Base-by-base conservation (phyloP, 2,797 vertebrate genomes). In the Pogoniulus pusillus region DNA sequence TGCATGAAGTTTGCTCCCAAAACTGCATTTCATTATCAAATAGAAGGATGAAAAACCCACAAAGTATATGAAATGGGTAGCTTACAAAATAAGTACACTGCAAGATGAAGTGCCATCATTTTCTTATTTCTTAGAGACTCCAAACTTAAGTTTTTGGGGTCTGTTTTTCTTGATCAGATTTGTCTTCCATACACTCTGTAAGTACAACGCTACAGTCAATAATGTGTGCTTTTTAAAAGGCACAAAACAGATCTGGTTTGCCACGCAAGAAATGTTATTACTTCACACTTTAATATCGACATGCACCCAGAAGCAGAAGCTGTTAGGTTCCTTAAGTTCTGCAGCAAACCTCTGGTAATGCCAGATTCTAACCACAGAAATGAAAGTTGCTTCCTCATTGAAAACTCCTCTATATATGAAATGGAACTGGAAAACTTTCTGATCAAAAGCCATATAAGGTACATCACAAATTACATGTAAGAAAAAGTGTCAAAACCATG, bases 21-120 rank as follows among this genome's bases (percentile, higher is more conserved):
- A 57, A 1, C 0, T 1, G 0, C 12, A 34, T 8, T 39, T 66
- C 22, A 30, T 29, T 74, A 58, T 27, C 63, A 60, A 70, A 64
- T 0, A 43, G 23, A 51, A 7, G 29, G 30, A 53, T n/a, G 29
- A 41, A 51, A 37, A 76, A 35, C 5, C 12, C 47, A 47, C 47
- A 13, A n/a, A 10, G 13, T 32, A 11, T 32, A 34, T 15, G 8
- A 82, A 89, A 53, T 12, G 63, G 3, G 30, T 3, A 64, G 26
- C 9, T 75, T 53, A 77, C 14, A 59, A 89, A 82, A 3, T 10
- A 51, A 66, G 14, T 20, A 27, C 30, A 68, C 8, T 58, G 2
- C 63, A 87, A 30, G 7, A 60, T 37, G 4, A 77, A 71, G 18
- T 66, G 41, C 16, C 26, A 34, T 63, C 32, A 32, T 9, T 59